Base-by-base conservation (phyloP, 1,140 invertebrate genomes). In the Euwallacea similis region DNA sequence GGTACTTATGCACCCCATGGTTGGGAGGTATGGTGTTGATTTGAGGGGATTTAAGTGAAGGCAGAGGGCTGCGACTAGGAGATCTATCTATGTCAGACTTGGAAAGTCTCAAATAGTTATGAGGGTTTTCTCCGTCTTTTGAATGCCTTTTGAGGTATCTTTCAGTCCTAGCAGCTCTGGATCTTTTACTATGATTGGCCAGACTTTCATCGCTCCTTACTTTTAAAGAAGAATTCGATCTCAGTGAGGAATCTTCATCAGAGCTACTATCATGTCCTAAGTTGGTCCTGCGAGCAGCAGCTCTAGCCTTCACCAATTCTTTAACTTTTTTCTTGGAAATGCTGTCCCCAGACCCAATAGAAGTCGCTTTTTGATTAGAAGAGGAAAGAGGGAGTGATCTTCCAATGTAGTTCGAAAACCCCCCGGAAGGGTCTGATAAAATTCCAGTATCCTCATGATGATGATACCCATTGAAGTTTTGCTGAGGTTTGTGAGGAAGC, bases 71-170 rank as follows among this genome's bases (percentile, higher is more conserved):
- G 47, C 76, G 65, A 75, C 77, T 77, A 21, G 71, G 73, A 7
- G 69, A 67, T 78, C 78, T 62, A 72, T 82, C 75, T 42, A 66
- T 70, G 74, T 79, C 76, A 42, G 77, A 76, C 76, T 80, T 78
- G 13, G 78, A 75, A 41, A 77, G 79, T 82, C 74, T 71, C 53
- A 78, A 50, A 47, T 76, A 78, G 65, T 75, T 74, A 42, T 76
- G 69, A 15, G 76, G 77, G 82, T 79, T 85, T 83, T 87, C 87
- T 46, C 90, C 89, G 69, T 92, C 90, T 46, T 87, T 84, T 4
- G 89, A 91, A 59, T 91, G 82, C 43, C 92, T 83, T 77, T 91
- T 91, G 56, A 91, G 87, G 75, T 93, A 92, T 42, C 92, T 84
- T 79, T 93, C 92, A 58, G 91, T 93, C 74, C 92, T 84, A 0